Base-by-base conservation (phyloP, 64 coral and sea anemone genomes). In the Montipora capricornis region DNA sequence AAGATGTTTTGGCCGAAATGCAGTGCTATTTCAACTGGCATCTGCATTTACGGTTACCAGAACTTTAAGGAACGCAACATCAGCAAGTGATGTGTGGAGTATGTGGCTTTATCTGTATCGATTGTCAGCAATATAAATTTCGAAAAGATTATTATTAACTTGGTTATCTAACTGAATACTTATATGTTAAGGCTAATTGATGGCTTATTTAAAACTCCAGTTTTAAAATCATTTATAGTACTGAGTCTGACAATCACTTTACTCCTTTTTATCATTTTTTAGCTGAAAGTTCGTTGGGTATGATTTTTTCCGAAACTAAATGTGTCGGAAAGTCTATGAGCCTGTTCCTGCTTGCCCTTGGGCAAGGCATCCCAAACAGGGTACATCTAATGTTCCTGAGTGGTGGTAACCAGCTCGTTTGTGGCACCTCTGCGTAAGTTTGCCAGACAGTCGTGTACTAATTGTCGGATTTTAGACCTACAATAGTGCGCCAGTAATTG, bases 361-460 rank as follows among this genome's bases (percentile, higher is more conserved):
- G 11, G 15, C 88, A 90, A 90, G 76, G 88, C 4, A 59, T 80
- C 4, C 88, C 88, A 17, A 47, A 15, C 55, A 8, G 76, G 20
- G 74, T 61, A 9, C 74, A 80, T 29, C 5, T 90, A 10, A 78
- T 70, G 74, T 90, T 90, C n/a, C 50, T 90, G 11, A 90, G 88
- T 80, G 88, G 88, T 64, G 88, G 88, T 19, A 90, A 90, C 50
- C 88, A 90, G 44, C 4, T 17, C 8, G n/a, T 90, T 11, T 90
- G 88, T 90, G 88, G 88, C 59, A 80, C 88, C 13, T 90, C 88
- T 76, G 78, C 57, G 76, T 90, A 90, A 68, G 88, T 90, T 69
- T 67, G 53, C 53, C 53, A 57, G 53, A 57, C 53, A 57, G 53
- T 57, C 53, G 53, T 57, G 53, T 57, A 57, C 53, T 57, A 2